Base-by-base conservation (phyloP, 2,888 invertebrate species). In the Therioaphis trifolii region DNA sequence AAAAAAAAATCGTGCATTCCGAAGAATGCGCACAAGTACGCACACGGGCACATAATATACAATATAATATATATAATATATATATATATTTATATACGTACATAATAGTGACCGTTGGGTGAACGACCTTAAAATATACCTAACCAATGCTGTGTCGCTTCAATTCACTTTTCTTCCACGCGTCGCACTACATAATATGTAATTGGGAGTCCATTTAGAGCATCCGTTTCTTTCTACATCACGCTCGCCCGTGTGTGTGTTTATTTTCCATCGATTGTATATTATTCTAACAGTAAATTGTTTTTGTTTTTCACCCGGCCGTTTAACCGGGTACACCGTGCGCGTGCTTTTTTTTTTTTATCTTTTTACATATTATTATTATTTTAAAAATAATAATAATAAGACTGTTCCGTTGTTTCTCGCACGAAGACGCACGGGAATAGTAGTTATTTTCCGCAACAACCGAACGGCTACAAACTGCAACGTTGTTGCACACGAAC, bases 71-170 rank as follows among this genome's bases (percentile, higher is more conserved):
- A 58, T 74, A 52, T 15, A n/a, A 43, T 49, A n/a, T n/a, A n/a
- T n/a, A n/a, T n/a, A n/a, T n/a, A n/a, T n/a, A n/a, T n/a, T n/a
- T n/a, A n/a, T n/a, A n/a, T n/a, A n/a, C n/a, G n/a, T n/a, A n/a
- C 24, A 46, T 49, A 52, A 11, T 18, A 71, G 21, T 35, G 72
- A 69, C 80, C 63, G 49, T 82, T 82, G 49, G 80, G 80, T 82
- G 80, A 82, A 82, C 63, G 80, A 82, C 80, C 80, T 80, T 49
- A 68, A 69, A 69, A 66, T 46, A 69, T 77, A 68, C n/a, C n/a
- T 12, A 63, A 63, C 27, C 43, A 14, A 58, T 29, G 61, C 49
- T 55, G 40, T 69, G 68, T 58, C 55, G 78, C 55, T 63, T 61
- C 35, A 52, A 82, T 72, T 82, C 80, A 61, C 72, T 72, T 82